These are phyloP conservation scores for Chiroxiphia lanceolata DNA, from an alignment of 2,797 vertebrate genomes.

Conservation along the genomic window DNA sequence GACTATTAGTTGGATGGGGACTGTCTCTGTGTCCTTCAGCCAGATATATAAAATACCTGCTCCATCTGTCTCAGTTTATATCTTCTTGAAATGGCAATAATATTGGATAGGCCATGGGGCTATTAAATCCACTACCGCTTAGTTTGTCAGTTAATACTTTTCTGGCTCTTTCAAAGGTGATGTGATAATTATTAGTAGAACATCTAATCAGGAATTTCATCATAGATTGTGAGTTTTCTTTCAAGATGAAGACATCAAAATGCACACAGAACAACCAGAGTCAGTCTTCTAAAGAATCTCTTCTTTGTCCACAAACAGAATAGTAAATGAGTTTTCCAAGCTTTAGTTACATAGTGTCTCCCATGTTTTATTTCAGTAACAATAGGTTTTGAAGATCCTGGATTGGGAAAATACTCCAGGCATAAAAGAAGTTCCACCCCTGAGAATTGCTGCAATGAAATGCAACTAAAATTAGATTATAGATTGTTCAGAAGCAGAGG, in stretches of 20 bases:
- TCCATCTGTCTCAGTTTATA: background rate
- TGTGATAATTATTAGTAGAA: background rate
- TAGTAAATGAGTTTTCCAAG: background rate
- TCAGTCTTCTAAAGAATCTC: background rate
- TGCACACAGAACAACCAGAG: background rate
- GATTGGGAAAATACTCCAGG: background rate
- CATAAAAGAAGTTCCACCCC: background rate
- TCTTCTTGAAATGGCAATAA: background rate
- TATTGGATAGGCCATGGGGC: background rate
- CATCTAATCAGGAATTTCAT: background rate
- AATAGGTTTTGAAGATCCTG: background rate
- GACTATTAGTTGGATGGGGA: background rate
- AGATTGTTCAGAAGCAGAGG: background rate
- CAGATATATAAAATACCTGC: background rate
- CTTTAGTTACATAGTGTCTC: background rate
- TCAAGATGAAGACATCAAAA: background rate
- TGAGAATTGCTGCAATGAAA: background rate
- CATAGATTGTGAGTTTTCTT: background rate
- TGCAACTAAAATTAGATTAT: background rate
- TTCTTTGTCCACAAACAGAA: background rate
- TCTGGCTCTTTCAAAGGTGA: background rate
- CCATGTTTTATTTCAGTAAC: background rate
- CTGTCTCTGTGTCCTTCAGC: background rate
- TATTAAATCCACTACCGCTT: background rate
- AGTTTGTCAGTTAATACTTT: background rate